A percentile compares a stretch with the other conserved stretches of the same genome.
These are phyloP conservation scores for Lepus townsendii DNA, from an alignment of 2,797 vertebrate genomes.

Conservation along the genomic window DNA sequence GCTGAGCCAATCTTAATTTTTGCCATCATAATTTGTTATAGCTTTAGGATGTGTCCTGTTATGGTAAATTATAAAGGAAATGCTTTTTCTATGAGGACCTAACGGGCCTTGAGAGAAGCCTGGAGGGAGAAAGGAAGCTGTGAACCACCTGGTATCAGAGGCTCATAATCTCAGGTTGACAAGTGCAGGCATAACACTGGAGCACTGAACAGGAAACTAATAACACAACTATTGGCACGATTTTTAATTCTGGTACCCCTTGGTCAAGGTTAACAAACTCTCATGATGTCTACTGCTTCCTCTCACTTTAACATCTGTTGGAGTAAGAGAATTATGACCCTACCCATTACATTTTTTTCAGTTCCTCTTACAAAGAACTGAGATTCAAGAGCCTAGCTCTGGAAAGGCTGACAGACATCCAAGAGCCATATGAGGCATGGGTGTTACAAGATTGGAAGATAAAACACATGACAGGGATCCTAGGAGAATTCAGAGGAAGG, in stretches of 20 bases:
- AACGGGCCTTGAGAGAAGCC: neutral
- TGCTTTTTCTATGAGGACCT: neutral
- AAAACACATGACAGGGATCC: neutral
- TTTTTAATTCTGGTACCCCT: neutral
- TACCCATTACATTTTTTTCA: neutral
- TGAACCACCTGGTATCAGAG: neutral
- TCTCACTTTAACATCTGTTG: neutral
- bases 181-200: neutral
- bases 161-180: neutral
- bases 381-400: neutral
- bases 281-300: neutral
- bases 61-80: constrained; percentile 15
- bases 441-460: neutral
- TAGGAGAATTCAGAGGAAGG: neutral
- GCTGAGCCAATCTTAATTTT: too few species aligned
- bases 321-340: neutral
- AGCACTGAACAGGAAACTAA: neutral
- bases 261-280: neutral
- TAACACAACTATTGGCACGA: neutral
- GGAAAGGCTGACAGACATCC: neutral
- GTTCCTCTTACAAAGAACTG: neutral
- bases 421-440: neutral
- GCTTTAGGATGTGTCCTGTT: neutral
- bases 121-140: neutral
- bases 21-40: neutral